Conservation (phyloP, 2,797 vertebrate genomes). For the Chiropotes sagulatus region DNA sequence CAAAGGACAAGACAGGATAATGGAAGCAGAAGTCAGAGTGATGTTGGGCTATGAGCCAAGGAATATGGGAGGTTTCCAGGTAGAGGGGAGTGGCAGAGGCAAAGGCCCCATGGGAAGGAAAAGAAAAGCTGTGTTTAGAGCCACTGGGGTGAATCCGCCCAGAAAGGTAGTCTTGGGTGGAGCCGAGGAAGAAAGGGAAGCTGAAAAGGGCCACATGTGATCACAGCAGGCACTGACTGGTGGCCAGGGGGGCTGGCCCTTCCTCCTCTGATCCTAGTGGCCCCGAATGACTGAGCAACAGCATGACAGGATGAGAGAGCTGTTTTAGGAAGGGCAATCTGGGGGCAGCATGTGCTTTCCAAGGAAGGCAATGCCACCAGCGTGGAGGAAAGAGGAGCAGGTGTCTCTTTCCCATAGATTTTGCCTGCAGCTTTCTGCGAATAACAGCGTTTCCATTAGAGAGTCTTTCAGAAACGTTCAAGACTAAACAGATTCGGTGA, state of each 20-base stretch:
- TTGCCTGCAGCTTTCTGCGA: not conserved
- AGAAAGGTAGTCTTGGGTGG: not conserved
- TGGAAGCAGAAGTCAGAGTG: not conserved
- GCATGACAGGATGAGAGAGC: not conserved
- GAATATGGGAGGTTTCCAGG: not conserved
- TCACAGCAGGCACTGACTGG: not conserved
- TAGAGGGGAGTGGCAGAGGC: not conserved
- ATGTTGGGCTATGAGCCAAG: not conserved
- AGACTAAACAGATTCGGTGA: not conserved
- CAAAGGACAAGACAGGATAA: not conserved
- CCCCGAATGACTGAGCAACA: not conserved
- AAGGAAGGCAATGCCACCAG: not conserved
- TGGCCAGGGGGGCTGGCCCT: not conserved
- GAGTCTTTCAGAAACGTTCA: not conserved
- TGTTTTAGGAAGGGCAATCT: not conserved
- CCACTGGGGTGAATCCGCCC: too few species aligned
- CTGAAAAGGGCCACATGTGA: not conserved
- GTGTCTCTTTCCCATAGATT: not conserved
- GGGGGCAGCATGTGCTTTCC: not conserved
- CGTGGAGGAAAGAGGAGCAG: not conserved
- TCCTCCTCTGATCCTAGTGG: not conserved
- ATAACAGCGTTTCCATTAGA: not conserved
- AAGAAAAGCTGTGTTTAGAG: not conserved
- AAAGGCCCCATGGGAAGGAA: not conserved
- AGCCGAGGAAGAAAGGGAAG: rapidly evolving